Conservation (phyloP, 64 coral and sea anemone genomes). For the Porites australiensis region DNA sequence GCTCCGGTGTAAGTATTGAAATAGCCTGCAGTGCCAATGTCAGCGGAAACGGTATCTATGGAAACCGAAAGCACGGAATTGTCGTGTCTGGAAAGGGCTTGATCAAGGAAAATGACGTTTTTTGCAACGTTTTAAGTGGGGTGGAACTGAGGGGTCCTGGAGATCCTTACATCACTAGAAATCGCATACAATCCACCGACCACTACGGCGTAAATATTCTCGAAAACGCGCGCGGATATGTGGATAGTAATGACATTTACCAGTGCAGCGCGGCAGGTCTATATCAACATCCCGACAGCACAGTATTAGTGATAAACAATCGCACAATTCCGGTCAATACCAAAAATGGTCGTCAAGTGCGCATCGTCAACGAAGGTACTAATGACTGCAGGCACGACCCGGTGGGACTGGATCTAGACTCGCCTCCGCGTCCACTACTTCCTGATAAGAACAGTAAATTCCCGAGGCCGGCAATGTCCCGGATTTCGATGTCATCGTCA, state of each 20-base stretch:
- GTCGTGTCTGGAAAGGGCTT: constrained; percentile 82
- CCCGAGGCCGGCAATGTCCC: constrained; percentile 19
- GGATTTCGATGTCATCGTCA: constrained; percentile 24
- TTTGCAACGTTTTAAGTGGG: constrained; percentile 81
- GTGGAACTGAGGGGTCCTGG: constrained; percentile 90
- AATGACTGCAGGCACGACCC: constrained; percentile 67
- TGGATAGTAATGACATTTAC: constrained; percentile 84
- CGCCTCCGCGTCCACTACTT: constrained; percentile 48
- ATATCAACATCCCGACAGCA: constrained; percentile 87
- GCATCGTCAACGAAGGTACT: constrained; percentile 45
- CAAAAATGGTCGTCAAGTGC: constrained; percentile 35
- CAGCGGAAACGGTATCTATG: constrained; percentile 95
- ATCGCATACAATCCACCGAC: constrained; percentile 83
- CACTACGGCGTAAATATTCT: constrained; percentile 75
- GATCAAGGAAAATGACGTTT: constrained; percentile 92
- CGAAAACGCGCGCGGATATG: constrained; percentile 87
- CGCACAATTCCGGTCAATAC: constrained; percentile 66
- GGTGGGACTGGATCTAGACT: constrained; percentile 57
- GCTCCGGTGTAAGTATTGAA: constrained; percentile 82
- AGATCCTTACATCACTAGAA: constrained; percentile 87
- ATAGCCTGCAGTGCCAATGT: constrained; percentile 75
- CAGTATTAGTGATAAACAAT: constrained; percentile 78
- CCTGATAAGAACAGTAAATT: constrained; percentile 61
- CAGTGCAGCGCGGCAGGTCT: constrained; percentile 40
- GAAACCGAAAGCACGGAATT: constrained; percentile 85